Evolutionary conservation across 2,113 vertebrate genomes (phyloP), one percentile per base, ranked within the genome.

Genomic region (Pantherophis guttatus): DNA sequence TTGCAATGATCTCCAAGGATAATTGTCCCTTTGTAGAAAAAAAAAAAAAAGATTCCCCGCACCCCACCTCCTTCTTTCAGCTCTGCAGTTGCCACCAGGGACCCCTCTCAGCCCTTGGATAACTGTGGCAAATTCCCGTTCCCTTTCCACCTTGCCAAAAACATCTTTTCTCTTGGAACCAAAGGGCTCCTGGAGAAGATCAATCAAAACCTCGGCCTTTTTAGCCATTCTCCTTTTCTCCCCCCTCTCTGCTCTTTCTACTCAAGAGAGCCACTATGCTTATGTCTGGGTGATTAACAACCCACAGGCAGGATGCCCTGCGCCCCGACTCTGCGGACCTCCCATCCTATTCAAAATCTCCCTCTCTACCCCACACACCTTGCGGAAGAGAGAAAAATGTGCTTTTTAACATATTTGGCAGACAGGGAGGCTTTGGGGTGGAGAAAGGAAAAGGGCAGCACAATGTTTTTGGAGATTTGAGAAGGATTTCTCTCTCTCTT

Each of bases 351-450:
- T 19, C 87, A 59, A 29, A 12, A 19, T 50, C 85, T 39, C 33
- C 86, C 91, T 50, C 39, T 8, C 55, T 10, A 17, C 54, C 58
- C n/a, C 59, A 50, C 88, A 86, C 92, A 90, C 92, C 92, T 93
- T 90, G 88, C 88, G 88, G 39, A 53, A 87, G 13, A n/a, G 39
- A 91, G 91, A 29, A 87, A 75, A 55, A 95, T 93, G 91, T 92
- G 87, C 95, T 93, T 94, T 94, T 94, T 96, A 96, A 95, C 93
- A 94, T 95, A 93, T 92, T 89, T 95, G 94, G 93, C 95, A 96
- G 93, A 91, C 90, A 93, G 91, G 88, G 88, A 94, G 70, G 33
- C 93, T 52, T 62, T 75, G 52, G 62, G 54, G 29, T 65, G 6
- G 39, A 50, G 92, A 29, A 90, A 33, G 57, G 85, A 62, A 87